phyloP scores from a whole-genome alignment of 1,140 invertebrate genomes.

The Drosophila truncata region DNA sequence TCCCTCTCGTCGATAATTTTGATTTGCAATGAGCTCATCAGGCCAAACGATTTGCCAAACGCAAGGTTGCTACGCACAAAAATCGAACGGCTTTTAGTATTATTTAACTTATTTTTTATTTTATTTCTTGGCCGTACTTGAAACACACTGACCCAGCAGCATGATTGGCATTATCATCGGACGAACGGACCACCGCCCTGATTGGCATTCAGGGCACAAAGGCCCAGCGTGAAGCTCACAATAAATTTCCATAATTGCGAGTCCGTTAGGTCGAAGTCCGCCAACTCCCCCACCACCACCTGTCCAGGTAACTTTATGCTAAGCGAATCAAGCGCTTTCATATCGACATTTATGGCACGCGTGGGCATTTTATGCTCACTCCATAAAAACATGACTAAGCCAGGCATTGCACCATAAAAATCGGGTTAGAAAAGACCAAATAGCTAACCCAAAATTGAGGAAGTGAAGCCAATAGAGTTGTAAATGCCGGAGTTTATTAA shows the following conservation, averaged over 20 bases:
- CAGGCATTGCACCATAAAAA: constrained; percentile 25
- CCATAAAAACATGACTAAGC: constrained; percentile 40
- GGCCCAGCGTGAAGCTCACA: constrained; percentile 58
- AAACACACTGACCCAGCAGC: constrained; percentile 54
- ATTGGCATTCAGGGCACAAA: constrained; percentile 67
- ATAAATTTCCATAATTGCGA: constrained; percentile 82
- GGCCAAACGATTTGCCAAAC: constrained; percentile 29
- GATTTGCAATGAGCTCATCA: constrained; percentile 58
- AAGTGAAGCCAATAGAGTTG: constrained; percentile 9
- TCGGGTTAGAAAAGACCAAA: constrained; percentile 32
- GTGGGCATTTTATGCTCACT: constrained; percentile 56
- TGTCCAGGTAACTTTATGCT: constrained; percentile 49
- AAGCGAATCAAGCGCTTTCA: constrained; percentile 69
- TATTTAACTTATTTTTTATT: constrained; percentile 32
- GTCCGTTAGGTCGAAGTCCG: constrained; percentile 58
- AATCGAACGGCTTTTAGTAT: constrained; percentile 16
- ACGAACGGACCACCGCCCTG: constrained; percentile 42
- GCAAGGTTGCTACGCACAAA: constrained; percentile 45
- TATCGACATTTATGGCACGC: constrained; percentile 62
- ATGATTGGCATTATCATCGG: constrained; percentile 46
- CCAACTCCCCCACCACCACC: not conserved
- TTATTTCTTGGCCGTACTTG: constrained; percentile 37
- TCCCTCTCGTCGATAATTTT: not conserved
- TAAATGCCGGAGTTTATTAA: constrained; percentile 11
- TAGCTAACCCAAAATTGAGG: constrained; percentile 26